Percentiles rank a stretch among this genome's conserved stretches.
Evolutionary conservation across 2,113 vertebrate species (phyloP).

Genomic region (Prochilodus magdalenae): DNA sequence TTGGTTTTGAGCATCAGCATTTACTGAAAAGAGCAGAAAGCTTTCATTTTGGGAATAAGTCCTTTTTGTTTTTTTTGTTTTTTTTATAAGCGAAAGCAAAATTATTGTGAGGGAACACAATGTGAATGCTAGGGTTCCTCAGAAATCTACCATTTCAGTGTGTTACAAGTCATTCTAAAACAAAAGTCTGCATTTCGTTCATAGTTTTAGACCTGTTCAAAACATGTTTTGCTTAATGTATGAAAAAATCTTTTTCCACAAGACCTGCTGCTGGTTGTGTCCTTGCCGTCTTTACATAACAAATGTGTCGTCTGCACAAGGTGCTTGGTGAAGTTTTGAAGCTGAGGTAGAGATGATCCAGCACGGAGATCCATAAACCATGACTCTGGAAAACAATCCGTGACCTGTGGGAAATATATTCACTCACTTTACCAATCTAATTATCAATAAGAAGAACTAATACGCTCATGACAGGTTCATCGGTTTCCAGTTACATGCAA

Average conservation of each 20-base stretch:
- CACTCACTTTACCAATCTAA: neutral
- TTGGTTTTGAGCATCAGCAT: too few species aligned
- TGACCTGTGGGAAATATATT: conserved; percentile 73
- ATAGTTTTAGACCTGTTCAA: neutral
- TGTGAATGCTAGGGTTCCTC: too few species aligned
- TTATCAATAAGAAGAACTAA: neutral
- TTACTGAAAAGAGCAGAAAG: too few species aligned
- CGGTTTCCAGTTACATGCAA: neutral
- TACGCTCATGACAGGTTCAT: neutral
- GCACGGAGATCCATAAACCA: conserved; percentile 81
- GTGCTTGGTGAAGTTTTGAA: conserved; percentile 84
- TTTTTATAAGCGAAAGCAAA: too few species aligned
- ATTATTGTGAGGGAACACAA: too few species aligned
- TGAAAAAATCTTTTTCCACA: neutral
- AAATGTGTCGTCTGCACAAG: conserved; percentile 76
- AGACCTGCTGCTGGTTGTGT: conserved; percentile 66
- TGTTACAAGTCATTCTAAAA: too few species aligned
- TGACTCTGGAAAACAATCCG: conserved; percentile 78
- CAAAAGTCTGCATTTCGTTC: too few species aligned
- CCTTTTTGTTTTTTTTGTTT: too few species aligned
- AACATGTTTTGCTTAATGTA: neutral
- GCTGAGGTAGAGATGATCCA: conserved; percentile 78
- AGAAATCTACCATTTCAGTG: too few species aligned
- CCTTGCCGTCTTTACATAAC: conserved; percentile 72
- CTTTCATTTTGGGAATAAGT: too few species aligned